Base-by-base conservation (phyloP, 1,140 invertebrate species). In the Sitobion miscanthi region DNA sequence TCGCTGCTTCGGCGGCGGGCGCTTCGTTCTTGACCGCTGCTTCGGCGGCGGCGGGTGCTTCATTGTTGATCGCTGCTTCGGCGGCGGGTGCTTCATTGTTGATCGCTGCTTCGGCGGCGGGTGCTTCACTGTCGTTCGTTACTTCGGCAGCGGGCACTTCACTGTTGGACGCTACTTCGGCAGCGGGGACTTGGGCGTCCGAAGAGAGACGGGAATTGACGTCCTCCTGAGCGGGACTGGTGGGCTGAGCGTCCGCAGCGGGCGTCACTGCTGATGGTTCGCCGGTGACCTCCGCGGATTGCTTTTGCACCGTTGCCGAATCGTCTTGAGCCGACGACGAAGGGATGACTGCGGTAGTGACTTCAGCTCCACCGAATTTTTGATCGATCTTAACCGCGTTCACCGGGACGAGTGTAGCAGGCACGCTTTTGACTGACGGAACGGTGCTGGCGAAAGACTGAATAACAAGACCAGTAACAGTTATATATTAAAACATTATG, bases 291-390 rank as follows among this genome's bases (percentile, higher is more conserved):
- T 69, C 62, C 1, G 38, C 23, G 11, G 42, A 38, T 86, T 86
- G 45, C 77, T 47, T 45, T 91, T 47, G 42, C 35, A 42, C 25
- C 42, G 90, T 91, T 91, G 38, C 90, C 69, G 77, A n/a, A 21
- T 82, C 90, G 17, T 91, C 90, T 38, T 49, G n/a, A 8, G 2
- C 21, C 45, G 49, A 54, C 8, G 87, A 54, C 35, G 21, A 25
- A 52, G 87, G 47, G 35, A 57, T 21, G 2, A 20, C 35, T 2
- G 47, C 20, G 9, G 87, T 38, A 14, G 87, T 21, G 47, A 11
- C 52, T 20, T 47, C 87, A 5, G 52, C 87, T 9, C 25, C 87
- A 0, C 25, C 45, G n/a, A 85, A 25, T 45, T 86, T 86, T 47
- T 86, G 45, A 30, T 86, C 86, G n/a, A 35, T 8, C 30, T 30